A percentile compares a stretch with the other conserved stretches of the same genome.
Conservation (phyloP, 1,140 invertebrate genomes). For the Drosophila neocordata region DNA sequence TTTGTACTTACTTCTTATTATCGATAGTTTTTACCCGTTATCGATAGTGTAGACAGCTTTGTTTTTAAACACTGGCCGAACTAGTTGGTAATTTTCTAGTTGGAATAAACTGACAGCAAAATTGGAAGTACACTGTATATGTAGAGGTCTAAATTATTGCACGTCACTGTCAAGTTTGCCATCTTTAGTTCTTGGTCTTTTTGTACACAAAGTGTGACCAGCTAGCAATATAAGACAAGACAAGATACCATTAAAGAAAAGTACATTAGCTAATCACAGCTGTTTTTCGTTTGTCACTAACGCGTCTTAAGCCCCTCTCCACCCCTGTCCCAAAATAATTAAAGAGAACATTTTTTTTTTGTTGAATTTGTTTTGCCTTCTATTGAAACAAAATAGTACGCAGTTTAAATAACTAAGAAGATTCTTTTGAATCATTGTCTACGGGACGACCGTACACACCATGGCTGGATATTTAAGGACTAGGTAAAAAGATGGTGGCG, state of each 20-base stretch:
- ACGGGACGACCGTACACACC: constrained; percentile 21
- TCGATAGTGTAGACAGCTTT: no score
- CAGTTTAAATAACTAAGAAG: constrained; percentile 20
- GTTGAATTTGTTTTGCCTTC: background rate
- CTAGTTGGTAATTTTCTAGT: no score
- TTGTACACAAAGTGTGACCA: background rate
- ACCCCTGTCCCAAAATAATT: background rate
- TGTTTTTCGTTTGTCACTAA: background rate
- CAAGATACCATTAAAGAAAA: no score
- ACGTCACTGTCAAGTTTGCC: no score
- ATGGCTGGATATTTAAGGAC: constrained; percentile 64
- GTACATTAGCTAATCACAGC: no score
- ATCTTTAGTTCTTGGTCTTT: no score
- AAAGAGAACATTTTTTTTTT: background rate
- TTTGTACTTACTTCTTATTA: no score
- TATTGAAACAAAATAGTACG: background rate
- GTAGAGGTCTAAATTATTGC: no score
- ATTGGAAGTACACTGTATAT: no score
- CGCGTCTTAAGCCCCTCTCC: background rate
- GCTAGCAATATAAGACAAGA: background rate
- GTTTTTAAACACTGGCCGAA: no score
- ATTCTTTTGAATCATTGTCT: constrained; percentile 5
- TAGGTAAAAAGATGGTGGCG: constrained; percentile 23
- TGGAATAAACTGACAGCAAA: no score
- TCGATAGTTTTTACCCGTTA: no score